Percentiles rank a stretch among this genome's conserved stretches.
Conservation (phyloP, 2,888 invertebrate species). For the Sacculina carcini region DNA sequence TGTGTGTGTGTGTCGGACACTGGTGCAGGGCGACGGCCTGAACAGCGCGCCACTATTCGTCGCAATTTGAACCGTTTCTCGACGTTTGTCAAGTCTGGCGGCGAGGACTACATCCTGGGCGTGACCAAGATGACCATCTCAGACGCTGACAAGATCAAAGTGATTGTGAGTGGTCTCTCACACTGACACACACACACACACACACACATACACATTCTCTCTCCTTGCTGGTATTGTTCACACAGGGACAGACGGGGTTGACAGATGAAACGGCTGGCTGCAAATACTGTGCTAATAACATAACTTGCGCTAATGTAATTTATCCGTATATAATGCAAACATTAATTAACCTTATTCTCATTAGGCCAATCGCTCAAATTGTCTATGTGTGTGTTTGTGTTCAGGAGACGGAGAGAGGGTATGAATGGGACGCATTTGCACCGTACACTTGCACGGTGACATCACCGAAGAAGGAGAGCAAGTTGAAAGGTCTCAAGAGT, state of each 20-base stretch:
- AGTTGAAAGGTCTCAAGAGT: conserved; percentile 88
- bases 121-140: conserved; percentile 37
- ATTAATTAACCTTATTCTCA: too few species aligned
- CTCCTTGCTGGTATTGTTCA: too few species aligned
- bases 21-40: too few species aligned
- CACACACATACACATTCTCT: background rate
- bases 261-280: too few species aligned
- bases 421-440: conserved; percentile 16
- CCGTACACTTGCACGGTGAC: conserved; percentile 63
- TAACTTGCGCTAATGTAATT: too few species aligned
- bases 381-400: too few species aligned
- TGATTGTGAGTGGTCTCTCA: conserved; percentile 23
- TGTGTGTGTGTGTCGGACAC: too few species aligned
- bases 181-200: background rate
- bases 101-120: conserved; percentile 66
- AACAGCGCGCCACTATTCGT: conserved; percentile 33
- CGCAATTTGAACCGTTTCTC: conserved; percentile 56
- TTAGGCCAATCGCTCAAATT: too few species aligned
- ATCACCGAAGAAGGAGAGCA: conserved; percentile 89
- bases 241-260: too few species aligned
- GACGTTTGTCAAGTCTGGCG: conserved; percentile 64
- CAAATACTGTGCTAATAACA: too few species aligned
- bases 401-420: background rate
- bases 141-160: conserved; percentile 40
- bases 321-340: too few species aligned